Evolutionary conservation across 2,113 vertebrate species (phyloP).

Genomic region (Passer domesticus): DNA sequence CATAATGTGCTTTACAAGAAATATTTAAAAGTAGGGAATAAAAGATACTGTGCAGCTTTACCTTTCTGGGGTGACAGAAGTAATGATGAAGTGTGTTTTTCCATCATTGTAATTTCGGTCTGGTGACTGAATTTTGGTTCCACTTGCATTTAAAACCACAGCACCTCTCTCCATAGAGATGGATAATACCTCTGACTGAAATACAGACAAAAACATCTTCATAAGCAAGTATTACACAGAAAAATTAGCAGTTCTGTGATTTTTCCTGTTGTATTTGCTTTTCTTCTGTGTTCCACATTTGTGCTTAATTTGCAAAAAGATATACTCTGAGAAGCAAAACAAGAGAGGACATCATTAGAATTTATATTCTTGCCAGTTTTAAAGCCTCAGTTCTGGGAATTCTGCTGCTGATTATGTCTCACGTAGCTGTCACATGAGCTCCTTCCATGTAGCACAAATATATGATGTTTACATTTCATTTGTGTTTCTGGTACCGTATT

Average conservation of each 20-base stretch:
- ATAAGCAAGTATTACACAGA: not conserved
- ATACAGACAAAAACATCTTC: constrained; percentile 11
- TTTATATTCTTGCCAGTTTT: not conserved
- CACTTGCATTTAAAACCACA: constrained; percentile 85
- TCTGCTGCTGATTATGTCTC: not conserved
- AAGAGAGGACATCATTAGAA: not conserved
- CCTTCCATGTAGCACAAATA: not conserved
- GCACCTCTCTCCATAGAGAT: constrained; percentile 89
- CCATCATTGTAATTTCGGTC: constrained; percentile 89
- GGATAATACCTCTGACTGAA: constrained; percentile 87
- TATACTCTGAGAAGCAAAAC: not conserved
- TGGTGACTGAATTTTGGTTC: constrained; percentile 82
- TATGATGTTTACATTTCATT: not conserved
- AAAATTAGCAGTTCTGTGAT: not conserved
- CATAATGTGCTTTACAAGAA: not conserved
- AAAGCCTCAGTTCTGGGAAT: not conserved
- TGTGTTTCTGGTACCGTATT: not conserved
- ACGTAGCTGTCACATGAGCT: not conserved
- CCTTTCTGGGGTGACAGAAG: constrained; percentile 84
- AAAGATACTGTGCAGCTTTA: constrained; percentile 48
- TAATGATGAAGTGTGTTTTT: constrained; percentile 85
- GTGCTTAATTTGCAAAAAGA: not conserved
- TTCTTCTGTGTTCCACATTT: not conserved
- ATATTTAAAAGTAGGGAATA: not conserved
- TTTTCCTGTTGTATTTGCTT: not conserved